phyloP scores from a whole-genome alignment of 2,113 vertebrate genomes.

The Coptodon bakossiorum region DNA sequence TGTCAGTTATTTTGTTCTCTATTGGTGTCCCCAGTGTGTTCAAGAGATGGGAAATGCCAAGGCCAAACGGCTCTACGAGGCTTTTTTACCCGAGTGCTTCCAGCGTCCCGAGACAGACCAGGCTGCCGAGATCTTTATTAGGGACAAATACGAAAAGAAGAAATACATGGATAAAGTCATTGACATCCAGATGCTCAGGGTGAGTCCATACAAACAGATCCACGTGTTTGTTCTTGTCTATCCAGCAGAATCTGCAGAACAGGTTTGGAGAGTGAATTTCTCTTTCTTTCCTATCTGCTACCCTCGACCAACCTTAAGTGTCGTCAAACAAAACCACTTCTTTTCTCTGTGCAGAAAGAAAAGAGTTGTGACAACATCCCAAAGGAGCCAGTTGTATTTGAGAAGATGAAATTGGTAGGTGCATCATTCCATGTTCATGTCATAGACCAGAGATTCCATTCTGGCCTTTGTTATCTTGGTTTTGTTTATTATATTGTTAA shows the following conservation, averaged over 20 bases:
- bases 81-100: slow-evolving; percentile 92
- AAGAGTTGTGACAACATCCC: slow-evolving; percentile 79
- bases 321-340: neutral
- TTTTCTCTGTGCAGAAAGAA: slow-evolving; percentile 78
- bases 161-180: slow-evolving; percentile 95
- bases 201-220: slow-evolving; percentile 52
- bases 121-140: slow-evolving; percentile 90
- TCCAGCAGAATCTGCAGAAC: neutral
- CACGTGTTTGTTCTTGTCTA: neutral
- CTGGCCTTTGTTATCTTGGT: neutral
- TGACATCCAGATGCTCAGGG: slow-evolving; percentile 85
- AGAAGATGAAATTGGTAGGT: slow-evolving; percentile 94
- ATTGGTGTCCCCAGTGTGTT: slow-evolving; percentile 76
- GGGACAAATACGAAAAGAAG: slow-evolving; percentile 98
- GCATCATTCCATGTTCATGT: neutral
- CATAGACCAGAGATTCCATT: neutral
- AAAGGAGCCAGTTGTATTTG: slow-evolving; percentile 89
- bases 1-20: neutral
- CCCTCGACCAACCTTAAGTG: neutral
- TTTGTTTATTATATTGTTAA: neutral
- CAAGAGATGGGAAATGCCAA: slow-evolving; percentile 98
- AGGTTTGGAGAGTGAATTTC: neutral
- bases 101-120: slow-evolving; percentile 91
- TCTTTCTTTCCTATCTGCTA: neutral
- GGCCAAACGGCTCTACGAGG: slow-evolving; percentile 92